These are phyloP conservation scores for Cervus canadensis DNA, from an alignment of 2,113 vertebrate species.

Conservation along the genomic window DNA sequence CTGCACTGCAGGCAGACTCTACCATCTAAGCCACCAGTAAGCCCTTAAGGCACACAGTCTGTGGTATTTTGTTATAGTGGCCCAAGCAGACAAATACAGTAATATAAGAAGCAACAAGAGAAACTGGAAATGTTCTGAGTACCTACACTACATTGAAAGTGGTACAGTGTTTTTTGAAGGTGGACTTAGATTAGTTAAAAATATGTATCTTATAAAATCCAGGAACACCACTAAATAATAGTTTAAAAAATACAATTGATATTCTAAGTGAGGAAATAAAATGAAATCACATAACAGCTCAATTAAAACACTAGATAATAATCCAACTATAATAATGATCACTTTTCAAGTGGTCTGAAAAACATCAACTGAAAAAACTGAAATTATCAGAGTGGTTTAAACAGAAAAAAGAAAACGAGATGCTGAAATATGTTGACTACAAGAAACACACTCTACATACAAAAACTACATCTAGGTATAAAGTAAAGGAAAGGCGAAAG, in stretches of 20 bases:
- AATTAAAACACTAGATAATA: background rate
- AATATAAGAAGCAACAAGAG: background rate
- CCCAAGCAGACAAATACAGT: background rate
- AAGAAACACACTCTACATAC: background rate
- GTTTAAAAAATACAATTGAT: background rate
- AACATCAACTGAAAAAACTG: background rate
- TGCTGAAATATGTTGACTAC: background rate
- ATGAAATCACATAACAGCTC: background rate
- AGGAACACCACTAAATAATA: background rate
- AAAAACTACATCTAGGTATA: background rate
- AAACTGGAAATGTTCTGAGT: background rate
- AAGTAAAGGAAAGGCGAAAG: background rate
- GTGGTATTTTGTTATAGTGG: background rate
- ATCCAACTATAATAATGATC: background rate
- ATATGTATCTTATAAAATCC: background rate
- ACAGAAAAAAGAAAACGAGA: background rate
- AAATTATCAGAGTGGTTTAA: background rate
- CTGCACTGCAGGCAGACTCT: background rate
- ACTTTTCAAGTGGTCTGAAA: background rate
- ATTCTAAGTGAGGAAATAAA: background rate
- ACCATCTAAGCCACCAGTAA: background rate
- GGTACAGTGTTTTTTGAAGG: background rate
- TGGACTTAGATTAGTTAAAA: background rate
- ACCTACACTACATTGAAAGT: background rate
- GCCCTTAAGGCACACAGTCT: background rate